Evolutionary conservation across 1,140 invertebrate genomes (phyloP), one percentile per base, ranked within the genome.

Genomic region (Babylonia areolata): DNA sequence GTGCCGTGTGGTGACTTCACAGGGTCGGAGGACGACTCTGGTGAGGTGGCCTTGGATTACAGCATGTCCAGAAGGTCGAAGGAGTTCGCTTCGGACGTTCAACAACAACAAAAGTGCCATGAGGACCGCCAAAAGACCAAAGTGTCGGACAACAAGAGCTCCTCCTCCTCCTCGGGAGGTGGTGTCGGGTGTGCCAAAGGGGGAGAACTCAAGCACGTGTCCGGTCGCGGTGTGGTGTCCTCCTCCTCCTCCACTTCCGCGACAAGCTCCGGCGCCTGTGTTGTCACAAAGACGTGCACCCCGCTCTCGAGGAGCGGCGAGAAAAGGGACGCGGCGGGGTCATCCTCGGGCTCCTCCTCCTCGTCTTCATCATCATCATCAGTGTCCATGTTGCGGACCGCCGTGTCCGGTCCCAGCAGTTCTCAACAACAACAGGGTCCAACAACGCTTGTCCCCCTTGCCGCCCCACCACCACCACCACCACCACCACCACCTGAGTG

Each of bases 41-140:
- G 79, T 33, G 51, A 79, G 37, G 75, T 83, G 12, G 39, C 78
- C 35, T 71, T 71, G 78, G 81, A 84, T 39, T 87, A 69, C 81
- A 54, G 81, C 81, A 84, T 80, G 39, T 69, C 81, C 73, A 78
- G 73, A 78, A 51, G 78, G 46, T 31, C 46, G 5, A 80, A 39
- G 46, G 78, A 80, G 40, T 54, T 58, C 31, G n/a, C n/a, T n/a
- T 6, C 11, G 5, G 46, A 77, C 9, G 35, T 40, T 20, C n/a
- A n/a, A n/a, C n/a, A n/a, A n/a, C n/a, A n/a, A n/a, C 31, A 11
- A 6, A 73, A 73, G 71, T 46, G 77, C 77, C 37, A 79, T n/a
- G 42, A 80, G 78, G 40, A 80, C 28, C 78, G 40, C 42, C 78
- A 54, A 20, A 1, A 23, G 11, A 23, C 28, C 12, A 79, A 40